Percentiles rank a stretch among this genome's conserved stretches.
Evolutionary conservation across 2,888 invertebrate species (phyloP).

Genomic region (Ferrisia virgata): DNA sequence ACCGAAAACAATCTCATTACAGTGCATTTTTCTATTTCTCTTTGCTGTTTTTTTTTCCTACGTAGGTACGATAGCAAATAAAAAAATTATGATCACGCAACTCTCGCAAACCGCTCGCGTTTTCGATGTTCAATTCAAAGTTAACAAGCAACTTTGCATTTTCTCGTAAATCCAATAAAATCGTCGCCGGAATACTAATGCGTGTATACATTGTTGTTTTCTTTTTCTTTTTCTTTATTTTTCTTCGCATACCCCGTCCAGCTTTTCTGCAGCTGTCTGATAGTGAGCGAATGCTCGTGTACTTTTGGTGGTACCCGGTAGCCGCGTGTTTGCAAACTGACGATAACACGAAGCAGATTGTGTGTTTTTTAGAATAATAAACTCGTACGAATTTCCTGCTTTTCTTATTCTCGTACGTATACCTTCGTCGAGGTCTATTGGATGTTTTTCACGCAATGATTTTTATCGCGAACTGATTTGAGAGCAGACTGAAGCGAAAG

Average conservation of each 20-base stretch:
- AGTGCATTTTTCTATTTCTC: neutral
- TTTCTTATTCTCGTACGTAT: no score
- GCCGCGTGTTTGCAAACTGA: neutral
- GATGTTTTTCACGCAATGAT: no score
- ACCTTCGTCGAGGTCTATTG: no score
- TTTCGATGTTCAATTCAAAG: slow-evolving; percentile 15
- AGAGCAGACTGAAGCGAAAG: no score
- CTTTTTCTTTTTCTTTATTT: neutral
- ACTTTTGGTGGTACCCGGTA: neutral
- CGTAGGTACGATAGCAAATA: neutral
- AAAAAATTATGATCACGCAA: slow-evolving; percentile 15
- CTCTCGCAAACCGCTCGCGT: slow-evolving; percentile 5
- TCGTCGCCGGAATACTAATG: neutral
- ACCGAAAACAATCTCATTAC: slow-evolving; percentile 5
- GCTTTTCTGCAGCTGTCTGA: neutral
- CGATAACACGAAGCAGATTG: neutral
- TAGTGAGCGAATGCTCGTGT: neutral
- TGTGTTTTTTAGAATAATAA: neutral
- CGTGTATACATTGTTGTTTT: neutral
- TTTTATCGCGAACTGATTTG: no score
- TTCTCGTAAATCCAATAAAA: slow-evolving; percentile 6
- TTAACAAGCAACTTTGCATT: slow-evolving; percentile 15
- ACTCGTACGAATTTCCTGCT: neutral
- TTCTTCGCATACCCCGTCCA: neutral
- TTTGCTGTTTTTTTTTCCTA: neutral